phyloP scores from a whole-genome alignment of 2,888 invertebrate genomes.

The Saturnia japonica region DNA sequence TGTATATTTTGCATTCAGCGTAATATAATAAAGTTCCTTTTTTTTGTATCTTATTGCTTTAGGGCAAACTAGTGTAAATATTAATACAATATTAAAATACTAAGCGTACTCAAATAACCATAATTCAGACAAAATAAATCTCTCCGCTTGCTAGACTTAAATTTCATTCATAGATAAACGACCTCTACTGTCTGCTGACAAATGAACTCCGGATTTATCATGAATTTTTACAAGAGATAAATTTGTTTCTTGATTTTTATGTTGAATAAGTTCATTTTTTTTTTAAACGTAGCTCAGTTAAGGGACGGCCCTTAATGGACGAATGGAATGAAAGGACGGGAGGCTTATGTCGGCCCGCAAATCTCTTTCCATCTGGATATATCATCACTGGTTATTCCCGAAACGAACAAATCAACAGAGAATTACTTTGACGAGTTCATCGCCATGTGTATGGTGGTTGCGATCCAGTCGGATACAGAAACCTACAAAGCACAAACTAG shows the following conservation, averaged over 20 bases:
- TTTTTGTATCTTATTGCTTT: not conserved
- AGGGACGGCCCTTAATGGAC: too few relatives aligned
- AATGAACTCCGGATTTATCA: not conserved
- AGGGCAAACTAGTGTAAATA: not conserved
- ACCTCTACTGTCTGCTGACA: not conserved
- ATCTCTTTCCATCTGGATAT: too few relatives aligned
- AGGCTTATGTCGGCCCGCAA: too few relatives aligned
- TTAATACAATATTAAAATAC: not conserved
- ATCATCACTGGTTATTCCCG: too few relatives aligned
- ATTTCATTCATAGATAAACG: constrained; percentile 2
- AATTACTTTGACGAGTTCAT: too few relatives aligned
- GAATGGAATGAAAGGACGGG: too few relatives aligned
- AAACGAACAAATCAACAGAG: too few relatives aligned
- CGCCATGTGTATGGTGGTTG: too few relatives aligned
- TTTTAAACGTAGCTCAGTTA: too few relatives aligned
- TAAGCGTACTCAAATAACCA: not conserved
- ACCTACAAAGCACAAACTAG: too few relatives aligned
- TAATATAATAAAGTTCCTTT: not conserved
- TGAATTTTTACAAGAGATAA: not conserved
- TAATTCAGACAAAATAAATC: not conserved
- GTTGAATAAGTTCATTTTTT: too few relatives aligned
- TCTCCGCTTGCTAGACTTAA: not conserved
- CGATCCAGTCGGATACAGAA: too few relatives aligned
- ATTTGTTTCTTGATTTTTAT: not conserved
- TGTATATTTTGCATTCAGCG: not conserved